Conservation (phyloP, 2,113 vertebrate genomes). For the Noctilio leporinus region DNA sequence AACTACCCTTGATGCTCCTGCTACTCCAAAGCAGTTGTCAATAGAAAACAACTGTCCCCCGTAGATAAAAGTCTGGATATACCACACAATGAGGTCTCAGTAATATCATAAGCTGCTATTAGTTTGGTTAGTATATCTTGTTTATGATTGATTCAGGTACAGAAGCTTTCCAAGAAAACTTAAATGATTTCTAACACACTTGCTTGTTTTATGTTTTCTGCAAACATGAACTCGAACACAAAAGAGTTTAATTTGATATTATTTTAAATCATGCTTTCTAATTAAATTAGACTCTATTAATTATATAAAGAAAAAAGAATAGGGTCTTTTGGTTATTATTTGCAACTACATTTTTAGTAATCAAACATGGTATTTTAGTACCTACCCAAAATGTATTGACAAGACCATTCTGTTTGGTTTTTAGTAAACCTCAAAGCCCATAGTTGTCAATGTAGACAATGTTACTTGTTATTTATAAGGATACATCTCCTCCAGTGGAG, state of each 20-base stretch:
- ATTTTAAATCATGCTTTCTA: background rate
- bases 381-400: background rate
- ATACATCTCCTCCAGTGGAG: background rate
- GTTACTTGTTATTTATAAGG: background rate
- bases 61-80: background rate
- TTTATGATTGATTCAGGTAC: background rate
- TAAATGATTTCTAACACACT: background rate
- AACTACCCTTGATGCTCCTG: background rate
- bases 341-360: background rate
- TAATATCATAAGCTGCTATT: background rate
- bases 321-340: background rate
- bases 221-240: background rate
- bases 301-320: background rate
- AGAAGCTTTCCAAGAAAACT: background rate
- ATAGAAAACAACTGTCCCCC: background rate
- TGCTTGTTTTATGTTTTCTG: background rate
- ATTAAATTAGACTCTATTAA: background rate
- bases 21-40: background rate
- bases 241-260: background rate
- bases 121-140: background rate
- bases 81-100: background rate
- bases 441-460: background rate
- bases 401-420: background rate
- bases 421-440: background rate
- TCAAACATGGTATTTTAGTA: background rate